Conservation (phyloP, 2,888 invertebrate genomes). For the Teleogryllus oceanicus region DNA sequence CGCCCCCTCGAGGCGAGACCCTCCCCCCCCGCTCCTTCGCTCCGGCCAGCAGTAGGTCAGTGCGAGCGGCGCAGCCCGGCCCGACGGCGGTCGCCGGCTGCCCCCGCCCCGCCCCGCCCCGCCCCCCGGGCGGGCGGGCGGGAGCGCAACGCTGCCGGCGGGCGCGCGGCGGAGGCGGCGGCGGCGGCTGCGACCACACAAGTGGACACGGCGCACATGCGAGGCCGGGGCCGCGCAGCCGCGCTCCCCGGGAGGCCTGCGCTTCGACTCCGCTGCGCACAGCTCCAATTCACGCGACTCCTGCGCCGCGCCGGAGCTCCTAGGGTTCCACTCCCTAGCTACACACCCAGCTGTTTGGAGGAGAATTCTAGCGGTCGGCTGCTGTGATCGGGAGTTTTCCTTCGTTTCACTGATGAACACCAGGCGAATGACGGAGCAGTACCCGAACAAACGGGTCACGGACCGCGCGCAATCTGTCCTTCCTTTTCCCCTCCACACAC, state of each 20-base stretch:
- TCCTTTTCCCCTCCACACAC: no score
- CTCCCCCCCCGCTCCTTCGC: background rate
- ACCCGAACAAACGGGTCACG: no score
- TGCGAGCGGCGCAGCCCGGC: background rate
- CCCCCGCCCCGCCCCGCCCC: background rate
- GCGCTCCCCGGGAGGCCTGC: background rate
- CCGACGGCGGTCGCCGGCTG: background rate
- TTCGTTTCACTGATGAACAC: no score
- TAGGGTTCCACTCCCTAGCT: no score
- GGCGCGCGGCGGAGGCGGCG: constrained; percentile 20
- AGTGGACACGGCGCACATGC: constrained; percentile 28
- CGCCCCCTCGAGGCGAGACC: background rate
- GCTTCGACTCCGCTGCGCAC: background rate
- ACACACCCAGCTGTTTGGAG: no score
- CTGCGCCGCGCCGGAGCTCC: no score
- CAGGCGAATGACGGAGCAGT: rapidly evolving
- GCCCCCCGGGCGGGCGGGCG: background rate
- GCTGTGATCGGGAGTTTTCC: no score
- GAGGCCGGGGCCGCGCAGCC: background rate
- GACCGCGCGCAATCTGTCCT: no score
- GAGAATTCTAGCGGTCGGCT: no score
- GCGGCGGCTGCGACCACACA: constrained; percentile 27
- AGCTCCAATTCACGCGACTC: no score
- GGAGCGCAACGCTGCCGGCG: background rate
- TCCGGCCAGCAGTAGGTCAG: background rate